These are phyloP conservation scores for Argyresthia goedartella DNA, from an alignment of 2,888 invertebrate species.

Conservation along the genomic window DNA sequence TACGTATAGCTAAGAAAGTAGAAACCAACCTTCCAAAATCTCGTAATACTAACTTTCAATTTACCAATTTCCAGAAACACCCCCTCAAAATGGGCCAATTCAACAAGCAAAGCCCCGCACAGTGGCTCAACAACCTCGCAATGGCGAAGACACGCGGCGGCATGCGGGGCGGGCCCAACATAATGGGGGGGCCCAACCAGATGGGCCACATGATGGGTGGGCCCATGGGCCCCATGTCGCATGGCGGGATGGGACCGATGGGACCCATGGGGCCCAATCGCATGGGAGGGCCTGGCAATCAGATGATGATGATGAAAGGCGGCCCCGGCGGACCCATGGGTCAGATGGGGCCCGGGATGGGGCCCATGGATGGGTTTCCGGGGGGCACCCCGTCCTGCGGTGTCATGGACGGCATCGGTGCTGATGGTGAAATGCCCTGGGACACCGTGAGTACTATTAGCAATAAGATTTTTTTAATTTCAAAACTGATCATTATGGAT, in stretches of 20 bases:
- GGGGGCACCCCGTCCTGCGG: conserved; percentile 70
- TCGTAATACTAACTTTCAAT: neutral
- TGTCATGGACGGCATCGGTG: conserved; percentile 72
- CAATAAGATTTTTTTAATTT: neutral
- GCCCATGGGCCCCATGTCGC: conserved; percentile 62
- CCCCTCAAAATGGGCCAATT: conserved; percentile 91
- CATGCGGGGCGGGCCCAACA: conserved; percentile 65
- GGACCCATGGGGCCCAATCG: conserved; percentile 63
- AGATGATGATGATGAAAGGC: conserved; percentile 68
- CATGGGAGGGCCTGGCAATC: conserved; percentile 60
- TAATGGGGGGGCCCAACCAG: conserved; percentile 66
- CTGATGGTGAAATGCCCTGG: conserved; percentile 72
- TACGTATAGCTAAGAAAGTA: too few species aligned
- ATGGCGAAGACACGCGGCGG: conserved; percentile 81
- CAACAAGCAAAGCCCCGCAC: conserved; percentile 85
- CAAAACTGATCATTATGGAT: neutral
- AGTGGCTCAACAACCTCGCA: conserved; percentile 83
- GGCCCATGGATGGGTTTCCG: conserved; percentile 68
- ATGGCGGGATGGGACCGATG: conserved; percentile 58
- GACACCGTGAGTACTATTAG: conserved; percentile 56
- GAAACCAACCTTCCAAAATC: too few species aligned
- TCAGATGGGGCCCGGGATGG: conserved; percentile 44
- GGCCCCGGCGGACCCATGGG: conserved; percentile 59
- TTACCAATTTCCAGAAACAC: conserved; percentile 78
- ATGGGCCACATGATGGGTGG: conserved; percentile 66